Conservation (phyloP, 2,797 vertebrate species). For the Falco novaeseelandiae region DNA sequence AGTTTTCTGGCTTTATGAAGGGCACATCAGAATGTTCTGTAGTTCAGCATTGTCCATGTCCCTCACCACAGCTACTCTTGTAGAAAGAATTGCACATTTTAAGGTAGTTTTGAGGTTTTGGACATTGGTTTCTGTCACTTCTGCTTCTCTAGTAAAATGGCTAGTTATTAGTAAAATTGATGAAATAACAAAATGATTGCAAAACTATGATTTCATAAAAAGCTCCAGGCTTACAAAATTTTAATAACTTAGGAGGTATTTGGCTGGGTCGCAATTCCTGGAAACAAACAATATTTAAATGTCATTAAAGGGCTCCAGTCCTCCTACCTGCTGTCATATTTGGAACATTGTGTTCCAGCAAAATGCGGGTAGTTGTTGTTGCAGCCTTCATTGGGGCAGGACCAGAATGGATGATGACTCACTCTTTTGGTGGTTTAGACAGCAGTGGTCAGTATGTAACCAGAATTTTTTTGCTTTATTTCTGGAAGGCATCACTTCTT, state of each 20-base stretch:
- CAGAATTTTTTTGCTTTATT: background rate
- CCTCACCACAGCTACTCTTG: background rate
- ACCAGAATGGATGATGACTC: background rate
- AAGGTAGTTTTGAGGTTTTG: background rate
- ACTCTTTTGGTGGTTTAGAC: background rate
- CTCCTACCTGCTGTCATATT: background rate
- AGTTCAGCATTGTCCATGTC: background rate
- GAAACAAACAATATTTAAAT: slow-evolving; percentile 24
- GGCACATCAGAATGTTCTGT: background rate
- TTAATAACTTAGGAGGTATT: background rate
- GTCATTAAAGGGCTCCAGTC: background rate
- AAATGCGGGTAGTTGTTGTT: background rate
- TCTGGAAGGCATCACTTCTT: background rate
- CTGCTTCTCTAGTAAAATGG: background rate
- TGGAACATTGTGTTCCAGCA: background rate
- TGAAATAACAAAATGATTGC: background rate
- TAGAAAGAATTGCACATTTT: background rate
- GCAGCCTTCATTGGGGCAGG: background rate
- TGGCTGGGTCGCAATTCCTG: background rate
- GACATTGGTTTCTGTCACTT: background rate
- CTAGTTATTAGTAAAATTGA: slow-evolving; percentile 33
- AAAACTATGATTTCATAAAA: background rate
- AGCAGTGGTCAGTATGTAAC: background rate
- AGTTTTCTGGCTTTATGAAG: background rate
- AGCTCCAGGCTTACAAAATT: background rate